These are phyloP conservation scores for Columba guinea DNA, from an alignment of 2,797 vertebrate species.

Conservation along the genomic window DNA sequence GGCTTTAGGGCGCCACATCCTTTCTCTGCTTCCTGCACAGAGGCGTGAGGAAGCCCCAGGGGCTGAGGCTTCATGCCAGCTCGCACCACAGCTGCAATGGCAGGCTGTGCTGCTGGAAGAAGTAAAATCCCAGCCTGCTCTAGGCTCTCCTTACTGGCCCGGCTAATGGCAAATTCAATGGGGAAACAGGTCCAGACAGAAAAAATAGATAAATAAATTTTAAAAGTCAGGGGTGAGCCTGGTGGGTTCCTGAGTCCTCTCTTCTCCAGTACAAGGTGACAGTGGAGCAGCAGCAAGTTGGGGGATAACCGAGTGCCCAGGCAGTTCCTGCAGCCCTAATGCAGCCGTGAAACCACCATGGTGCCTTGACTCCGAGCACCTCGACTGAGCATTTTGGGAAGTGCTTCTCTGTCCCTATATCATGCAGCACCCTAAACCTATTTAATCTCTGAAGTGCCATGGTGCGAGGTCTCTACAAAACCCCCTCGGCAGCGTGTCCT, in stretches of 20 bases:
- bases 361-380: neutral
- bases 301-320: neutral
- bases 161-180: neutral
- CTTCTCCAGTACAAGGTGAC: rapidly evolving
- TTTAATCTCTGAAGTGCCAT: neutral
- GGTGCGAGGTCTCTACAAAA: neutral
- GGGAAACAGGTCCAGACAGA: neutral
- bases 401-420: neutral
- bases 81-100: rapidly evolving
- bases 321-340: neutral
- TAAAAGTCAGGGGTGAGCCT: neutral
- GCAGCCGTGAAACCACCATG: rapidly evolving
- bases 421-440: neutral
- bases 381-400: rapidly evolving
- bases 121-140: neutral
- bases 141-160: neutral
- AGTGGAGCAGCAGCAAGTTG: rapidly evolving
- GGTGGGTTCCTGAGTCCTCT: neutral
- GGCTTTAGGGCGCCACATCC: neutral
- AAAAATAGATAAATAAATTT: neutral
- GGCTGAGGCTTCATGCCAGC: neutral
- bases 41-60: neutral
- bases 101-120: neutral
- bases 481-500: rapidly evolving
- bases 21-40: neutral